Percentiles rank a stretch among this genome's conserved stretches.
These are phyloP conservation scores for Agrochola litura DNA, from an alignment of 2,888 invertebrate species.

Conservation along the genomic window DNA sequence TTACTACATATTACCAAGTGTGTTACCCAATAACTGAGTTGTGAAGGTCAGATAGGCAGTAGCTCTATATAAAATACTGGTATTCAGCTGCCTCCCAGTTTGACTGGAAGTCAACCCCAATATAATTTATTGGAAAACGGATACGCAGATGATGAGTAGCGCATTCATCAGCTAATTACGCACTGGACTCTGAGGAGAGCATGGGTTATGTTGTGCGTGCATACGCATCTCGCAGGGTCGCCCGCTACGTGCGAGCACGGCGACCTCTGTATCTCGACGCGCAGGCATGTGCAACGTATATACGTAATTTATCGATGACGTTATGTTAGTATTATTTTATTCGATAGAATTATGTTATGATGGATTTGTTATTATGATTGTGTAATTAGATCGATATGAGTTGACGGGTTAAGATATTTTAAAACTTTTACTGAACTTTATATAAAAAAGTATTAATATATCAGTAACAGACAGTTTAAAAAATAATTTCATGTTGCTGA, in stretches of 20 bases:
- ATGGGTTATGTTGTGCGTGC: constrained; percentile 45
- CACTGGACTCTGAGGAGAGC: constrained; percentile 21
- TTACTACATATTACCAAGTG: too few relatives aligned
- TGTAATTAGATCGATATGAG: background rate
- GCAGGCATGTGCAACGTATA: constrained; percentile 42
- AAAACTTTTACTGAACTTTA: background rate
- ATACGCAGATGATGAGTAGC: background rate
- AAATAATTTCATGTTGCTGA: background rate
- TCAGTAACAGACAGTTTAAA: background rate
- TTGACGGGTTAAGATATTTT: background rate
- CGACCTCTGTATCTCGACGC: constrained; percentile 67
- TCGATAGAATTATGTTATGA: background rate
- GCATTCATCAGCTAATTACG: constrained; percentile 38
- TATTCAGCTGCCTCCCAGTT: background rate
- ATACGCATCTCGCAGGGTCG: constrained; percentile 55
- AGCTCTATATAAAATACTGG: background rate
- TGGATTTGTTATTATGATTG: background rate
- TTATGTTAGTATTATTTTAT: background rate
- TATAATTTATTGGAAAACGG: background rate
- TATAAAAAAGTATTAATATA: background rate
- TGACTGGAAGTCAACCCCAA: background rate
- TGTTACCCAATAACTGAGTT: background rate
- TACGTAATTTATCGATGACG: constrained; percentile 53
- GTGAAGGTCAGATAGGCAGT: background rate
- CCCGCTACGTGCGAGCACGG: constrained; percentile 55